Evolutionary conservation across 2,888 invertebrate species (phyloP), one percentile per base, ranked within the genome.

Genomic region (Cordilura impudica): DNA sequence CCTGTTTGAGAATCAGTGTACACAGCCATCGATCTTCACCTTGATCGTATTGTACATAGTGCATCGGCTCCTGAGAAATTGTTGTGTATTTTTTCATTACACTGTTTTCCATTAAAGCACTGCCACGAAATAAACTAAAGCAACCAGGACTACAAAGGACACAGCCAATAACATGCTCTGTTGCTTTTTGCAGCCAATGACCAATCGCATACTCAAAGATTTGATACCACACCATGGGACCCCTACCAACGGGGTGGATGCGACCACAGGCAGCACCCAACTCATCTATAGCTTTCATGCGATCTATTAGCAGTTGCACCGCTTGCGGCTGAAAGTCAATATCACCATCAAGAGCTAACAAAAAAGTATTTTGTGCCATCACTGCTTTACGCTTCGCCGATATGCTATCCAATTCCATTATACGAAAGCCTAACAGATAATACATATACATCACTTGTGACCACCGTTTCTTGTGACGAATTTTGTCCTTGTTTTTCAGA

Each of bases 1-100:
- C 98, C 83, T 96, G 93, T 88, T 98, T 98, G 0, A 98, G 91
- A 0, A 98, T 91, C 63, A 98, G 90, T 0, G 98, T 98, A 88
- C 98, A 98, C 6, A 98, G 90, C 98, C 98, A 98, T 81, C 98
- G 93, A 90, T 98, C 98, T 89, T 98, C 98, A n/a, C 97, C 97
- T 91, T 97, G 97, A 92, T 97, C 97, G 86, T 96, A 97, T 87
- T 97, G 97, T 18, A 97, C 96, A 85, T 94, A 96, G 90, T 97
- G 96, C 81, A 94, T 91, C 0, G 97, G 95, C 86, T 96, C 94
- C 73, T 92, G 91, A 0, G 95, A 93, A 81, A 93, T 93, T 0
- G 94, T 93, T 0, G 97, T 97, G 87, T 98, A 97, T 86, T 94
- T 95, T 84, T 93, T 94, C 95, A 97, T 95, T 0, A 97, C 96